Evolutionary conservation across 2,797 vertebrate species (phyloP).

Genomic region (Pachyuromys duprasi): DNA sequence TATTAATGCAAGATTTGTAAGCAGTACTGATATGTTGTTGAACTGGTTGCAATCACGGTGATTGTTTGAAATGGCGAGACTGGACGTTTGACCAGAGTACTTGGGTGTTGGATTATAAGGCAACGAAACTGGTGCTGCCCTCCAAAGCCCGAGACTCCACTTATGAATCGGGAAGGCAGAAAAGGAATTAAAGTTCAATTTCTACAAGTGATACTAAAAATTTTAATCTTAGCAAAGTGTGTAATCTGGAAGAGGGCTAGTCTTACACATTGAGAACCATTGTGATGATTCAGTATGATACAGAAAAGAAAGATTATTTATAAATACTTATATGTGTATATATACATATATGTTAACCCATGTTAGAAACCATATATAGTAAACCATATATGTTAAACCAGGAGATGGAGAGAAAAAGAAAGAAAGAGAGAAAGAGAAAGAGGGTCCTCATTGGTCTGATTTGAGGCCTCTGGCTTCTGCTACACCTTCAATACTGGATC

Average conservation of each 20-base stretch:
- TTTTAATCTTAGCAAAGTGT: not conserved
- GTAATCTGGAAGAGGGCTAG: not conserved
- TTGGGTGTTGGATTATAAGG: not conserved
- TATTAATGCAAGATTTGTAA: constrained; percentile 25
- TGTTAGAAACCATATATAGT: not conserved
- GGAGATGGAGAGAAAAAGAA: not conserved
- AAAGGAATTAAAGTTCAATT: constrained; percentile 45
- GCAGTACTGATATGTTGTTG: not conserved
- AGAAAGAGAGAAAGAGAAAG: not conserved
- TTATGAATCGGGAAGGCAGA: not conserved
- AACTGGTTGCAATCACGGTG: constrained; percentile 32
- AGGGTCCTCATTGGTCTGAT: not conserved
- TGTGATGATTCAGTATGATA: not conserved
- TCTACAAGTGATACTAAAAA: constrained; percentile 6
- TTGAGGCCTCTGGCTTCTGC: not conserved
- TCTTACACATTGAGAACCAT: constrained; percentile 29
- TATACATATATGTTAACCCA: not conserved
- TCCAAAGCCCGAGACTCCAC: not conserved
- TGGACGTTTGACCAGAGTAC: not conserved
- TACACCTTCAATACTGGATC: not conserved
- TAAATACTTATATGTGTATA: no score
- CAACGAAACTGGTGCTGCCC: not conserved
- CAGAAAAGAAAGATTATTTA: not conserved
- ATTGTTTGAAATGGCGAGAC: constrained; percentile 16
- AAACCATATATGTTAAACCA: not conserved